Evolutionary conservation across 2,797 vertebrate species (phyloP).

Genomic region (Rhynchotus rufescens): DNA sequence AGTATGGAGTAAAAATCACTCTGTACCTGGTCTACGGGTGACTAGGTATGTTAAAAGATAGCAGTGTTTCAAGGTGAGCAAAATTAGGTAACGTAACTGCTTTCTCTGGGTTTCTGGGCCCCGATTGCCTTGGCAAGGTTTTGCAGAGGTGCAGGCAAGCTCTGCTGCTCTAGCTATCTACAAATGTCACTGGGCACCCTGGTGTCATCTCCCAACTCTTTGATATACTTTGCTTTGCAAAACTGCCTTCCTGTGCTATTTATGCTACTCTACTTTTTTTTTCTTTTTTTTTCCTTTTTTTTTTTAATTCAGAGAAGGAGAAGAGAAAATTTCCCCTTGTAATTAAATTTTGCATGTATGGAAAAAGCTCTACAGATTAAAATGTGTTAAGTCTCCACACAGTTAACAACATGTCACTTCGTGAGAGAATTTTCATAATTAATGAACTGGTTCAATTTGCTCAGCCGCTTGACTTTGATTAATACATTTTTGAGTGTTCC

Average conservation of each 20-base stretch:
- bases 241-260: not conserved
- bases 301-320: not conserved
- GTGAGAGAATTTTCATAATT: constrained; percentile 85
- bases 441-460: constrained; percentile 85
- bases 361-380: constrained; percentile 35
- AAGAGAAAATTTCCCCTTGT: not conserved
- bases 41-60: not conserved
- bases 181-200: not conserved
- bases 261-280: too few species aligned
- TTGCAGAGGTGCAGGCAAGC: not conserved
- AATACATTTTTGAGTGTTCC: constrained; percentile 80
- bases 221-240: not conserved
- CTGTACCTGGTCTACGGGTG: fast-evolving
- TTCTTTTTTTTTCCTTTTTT: not conserved
- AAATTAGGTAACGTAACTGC: not conserved
- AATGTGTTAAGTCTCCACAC: constrained; percentile 74
- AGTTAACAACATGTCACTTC: constrained; percentile 82
- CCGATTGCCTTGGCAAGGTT: not conserved
- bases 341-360: not conserved
- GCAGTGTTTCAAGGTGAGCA: not conserved
- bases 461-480: constrained; percentile 83
- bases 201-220: not conserved
- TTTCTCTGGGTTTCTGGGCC: not conserved
- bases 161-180: not conserved
- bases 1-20: not conserved